Evolutionary conservation across 2,888 invertebrate genomes (phyloP).

Genomic region (Drosophila merina): DNA sequence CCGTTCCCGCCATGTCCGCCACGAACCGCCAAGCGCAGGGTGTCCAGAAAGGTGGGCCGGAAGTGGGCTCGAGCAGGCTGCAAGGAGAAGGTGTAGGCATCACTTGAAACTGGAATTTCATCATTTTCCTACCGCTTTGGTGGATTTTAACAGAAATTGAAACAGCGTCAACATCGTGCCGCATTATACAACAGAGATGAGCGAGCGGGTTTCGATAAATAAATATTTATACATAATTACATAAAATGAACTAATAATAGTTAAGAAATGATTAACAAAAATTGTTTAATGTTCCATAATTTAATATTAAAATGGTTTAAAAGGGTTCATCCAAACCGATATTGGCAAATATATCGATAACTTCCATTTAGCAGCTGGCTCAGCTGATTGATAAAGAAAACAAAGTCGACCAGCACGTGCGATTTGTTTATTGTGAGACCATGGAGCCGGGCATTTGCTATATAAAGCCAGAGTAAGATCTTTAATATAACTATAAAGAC

Average conservation of each 20-base stretch:
- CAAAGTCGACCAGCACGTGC: slow-evolving; percentile 53
- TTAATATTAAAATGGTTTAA: not conserved
- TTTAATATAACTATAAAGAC: not conserved
- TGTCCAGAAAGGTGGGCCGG: slow-evolving; percentile 89
- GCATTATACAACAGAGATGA: slow-evolving; percentile 10
- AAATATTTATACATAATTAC: not conserved
- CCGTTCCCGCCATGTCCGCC: slow-evolving; percentile 92
- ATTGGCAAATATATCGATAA: slow-evolving; percentile 10
- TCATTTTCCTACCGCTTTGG: slow-evolving; percentile 69
- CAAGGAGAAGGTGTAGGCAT: not conserved
- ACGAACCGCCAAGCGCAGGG: slow-evolving; percentile 90
- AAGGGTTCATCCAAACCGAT: not conserved
- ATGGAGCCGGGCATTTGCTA: slow-evolving; percentile 83
- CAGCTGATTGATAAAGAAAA: slow-evolving; percentile 33
- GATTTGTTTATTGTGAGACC: slow-evolving; percentile 45
- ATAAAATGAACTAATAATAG: not conserved
- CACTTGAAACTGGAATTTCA: not conserved
- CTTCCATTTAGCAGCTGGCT: not conserved
- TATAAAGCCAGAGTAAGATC: slow-evolving; percentile 80
- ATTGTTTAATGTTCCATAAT: not conserved
- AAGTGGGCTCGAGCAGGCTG: slow-evolving; percentile 77
- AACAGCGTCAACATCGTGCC: slow-evolving; percentile 80
- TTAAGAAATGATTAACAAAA: not conserved
- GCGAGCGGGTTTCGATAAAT: not conserved
- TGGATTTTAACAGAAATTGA: slow-evolving; percentile 73